Base-by-base conservation (phyloP, 1,140 invertebrate genomes). In the Helicoverpa armigera region DNA sequence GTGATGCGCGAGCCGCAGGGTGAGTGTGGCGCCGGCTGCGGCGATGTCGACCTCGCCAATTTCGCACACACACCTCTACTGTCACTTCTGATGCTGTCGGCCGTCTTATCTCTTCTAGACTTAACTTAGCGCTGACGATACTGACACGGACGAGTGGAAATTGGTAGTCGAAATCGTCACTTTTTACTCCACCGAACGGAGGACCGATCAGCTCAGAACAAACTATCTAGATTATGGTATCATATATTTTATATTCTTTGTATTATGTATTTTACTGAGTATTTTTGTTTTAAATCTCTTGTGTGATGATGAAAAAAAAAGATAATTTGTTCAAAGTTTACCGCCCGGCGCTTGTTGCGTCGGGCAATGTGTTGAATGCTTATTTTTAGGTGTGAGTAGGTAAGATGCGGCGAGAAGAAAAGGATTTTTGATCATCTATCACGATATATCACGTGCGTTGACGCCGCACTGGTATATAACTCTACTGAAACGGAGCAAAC, bases 1-100 rank as follows among this genome's bases (percentile, higher is more conserved):
- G 95, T 99, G 61, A 97, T 99, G 96, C 96, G 98, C 54, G 98
- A 98, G 92, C 93, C 93, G 81, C 92, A 96, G 95, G 96, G 96
- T 97, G 90, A 96, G 95, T 92, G 12, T 51, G 69, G 29, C 67
- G 35, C 18, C 7, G 58, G 29, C 23, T 13, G 16, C 74, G 60
- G 61, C 90, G 85, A 88, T 88, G 81, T 82, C 90, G 88, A 89
- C 88, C 85, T 51, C 84, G 88, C 92, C 90, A 92, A 92, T 92
- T 92, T 92, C 91, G 90, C 89, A 60, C 63, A 84, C 82, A 23
- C 70, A 76, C 67, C 80, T 80, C 58, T 63, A 56, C 58, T 56
- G 13, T 74, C 65, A 58, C 61, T 69, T 58, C 75, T 63, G 56
- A 61, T 72, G 18, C 48, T 65, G 50, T 16, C 23, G 50, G 50